Evolutionary conservation across 23 tunicate genomes (phyloP).

Genomic region (Diplosoma virens): DNA sequence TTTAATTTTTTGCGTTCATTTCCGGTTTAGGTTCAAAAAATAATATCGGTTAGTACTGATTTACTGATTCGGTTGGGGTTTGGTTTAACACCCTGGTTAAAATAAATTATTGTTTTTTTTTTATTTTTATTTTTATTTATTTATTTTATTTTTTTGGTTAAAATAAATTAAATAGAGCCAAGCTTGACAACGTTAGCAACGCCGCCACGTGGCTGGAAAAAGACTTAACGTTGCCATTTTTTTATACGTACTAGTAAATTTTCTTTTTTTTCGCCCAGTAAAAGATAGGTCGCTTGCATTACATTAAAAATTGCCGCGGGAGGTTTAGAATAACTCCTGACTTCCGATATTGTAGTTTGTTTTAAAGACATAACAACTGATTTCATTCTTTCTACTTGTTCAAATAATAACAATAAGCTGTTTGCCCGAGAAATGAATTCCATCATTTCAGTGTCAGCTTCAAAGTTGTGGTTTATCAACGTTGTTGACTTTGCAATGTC

Average conservation of each 20-base stretch:
- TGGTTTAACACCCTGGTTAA: no score
- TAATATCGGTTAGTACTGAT: no score
- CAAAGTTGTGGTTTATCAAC: background rate
- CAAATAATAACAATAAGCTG: background rate
- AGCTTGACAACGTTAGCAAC: no score
- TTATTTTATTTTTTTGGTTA: no score
- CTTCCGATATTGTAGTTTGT: conserved; percentile 44
- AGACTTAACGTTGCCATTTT: background rate
- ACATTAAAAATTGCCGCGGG: conserved; percentile 33
- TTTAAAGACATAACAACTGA: conserved; percentile 31
- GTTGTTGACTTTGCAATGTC: background rate
- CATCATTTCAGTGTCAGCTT: conserved; percentile 2
- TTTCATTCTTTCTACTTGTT: conserved; percentile 22
- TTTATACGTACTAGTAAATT: conserved; percentile 15
- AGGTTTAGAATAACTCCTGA: conserved; percentile 50
- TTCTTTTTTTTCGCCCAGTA: conserved; percentile 35
- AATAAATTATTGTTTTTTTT: no score
- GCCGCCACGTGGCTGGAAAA: no score
- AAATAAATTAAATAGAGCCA: no score
- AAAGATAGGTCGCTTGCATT: conserved; percentile 47
- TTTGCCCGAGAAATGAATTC: background rate
- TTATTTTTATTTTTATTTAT: no score
- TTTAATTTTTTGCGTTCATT: no score
- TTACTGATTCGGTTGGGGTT: no score
- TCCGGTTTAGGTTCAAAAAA: no score